phyloP scores from a whole-genome alignment of 1,140 invertebrate species.

The Hylaeus anthracinus region DNA sequence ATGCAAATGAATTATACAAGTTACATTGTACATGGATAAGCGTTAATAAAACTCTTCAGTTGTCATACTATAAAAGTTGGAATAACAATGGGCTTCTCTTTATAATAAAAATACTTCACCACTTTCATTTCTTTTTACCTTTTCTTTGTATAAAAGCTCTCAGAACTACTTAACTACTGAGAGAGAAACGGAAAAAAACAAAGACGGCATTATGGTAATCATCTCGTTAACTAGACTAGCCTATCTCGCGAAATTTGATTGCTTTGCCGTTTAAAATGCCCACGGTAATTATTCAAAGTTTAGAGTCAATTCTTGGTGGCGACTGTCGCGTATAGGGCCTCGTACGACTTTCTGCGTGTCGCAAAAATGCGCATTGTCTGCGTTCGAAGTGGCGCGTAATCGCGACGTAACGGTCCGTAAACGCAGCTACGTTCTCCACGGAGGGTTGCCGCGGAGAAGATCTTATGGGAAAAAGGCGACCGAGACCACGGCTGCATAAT shows the following conservation, averaged over 20 bases:
- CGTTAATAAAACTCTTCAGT: no score
- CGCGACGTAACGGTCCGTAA: slow-evolving; percentile 60
- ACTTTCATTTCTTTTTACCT: no score
- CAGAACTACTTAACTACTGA: no score
- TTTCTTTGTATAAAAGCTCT: no score
- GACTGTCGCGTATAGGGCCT: background rate
- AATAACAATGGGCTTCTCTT: no score
- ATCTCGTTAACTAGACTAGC: background rate
- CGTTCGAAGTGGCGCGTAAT: slow-evolving; percentile 58
- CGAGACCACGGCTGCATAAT: slow-evolving; percentile 62
- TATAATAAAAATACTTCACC: no score
- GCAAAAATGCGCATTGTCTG: slow-evolving; percentile 50
- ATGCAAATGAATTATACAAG: no score
- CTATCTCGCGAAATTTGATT: background rate
- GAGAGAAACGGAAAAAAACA: no score
- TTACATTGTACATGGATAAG: no score
- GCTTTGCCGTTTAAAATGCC: background rate
- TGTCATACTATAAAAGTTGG: no score
- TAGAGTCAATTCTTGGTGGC: background rate
- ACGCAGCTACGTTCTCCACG: slow-evolving; percentile 55
- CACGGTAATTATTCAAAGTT: background rate
- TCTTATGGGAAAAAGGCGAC: slow-evolving; percentile 34
- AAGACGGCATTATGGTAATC: background rate
- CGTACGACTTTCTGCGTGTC: background rate
- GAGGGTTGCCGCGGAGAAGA: slow-evolving; percentile 38